phyloP scores from a whole-genome alignment of 2,113 vertebrate genomes.

The Pterocles burchelli region DNA sequence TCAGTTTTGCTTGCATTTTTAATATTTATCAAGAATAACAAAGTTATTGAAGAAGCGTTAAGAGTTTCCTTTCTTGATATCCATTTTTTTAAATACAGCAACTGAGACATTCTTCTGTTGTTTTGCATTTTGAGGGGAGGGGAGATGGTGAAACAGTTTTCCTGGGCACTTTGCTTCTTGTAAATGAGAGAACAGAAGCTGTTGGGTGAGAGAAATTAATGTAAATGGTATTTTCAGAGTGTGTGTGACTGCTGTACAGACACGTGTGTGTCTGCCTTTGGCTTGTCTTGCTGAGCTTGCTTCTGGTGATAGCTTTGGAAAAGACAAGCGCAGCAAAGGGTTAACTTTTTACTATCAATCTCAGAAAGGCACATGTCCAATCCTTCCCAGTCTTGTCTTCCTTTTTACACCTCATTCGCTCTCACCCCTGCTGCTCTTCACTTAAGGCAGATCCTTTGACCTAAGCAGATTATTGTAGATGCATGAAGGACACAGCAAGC shows the following conservation, averaged over 20 bases:
- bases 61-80: not conserved
- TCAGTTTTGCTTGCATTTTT: not conserved
- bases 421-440: constrained; percentile 9
- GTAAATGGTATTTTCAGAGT: not conserved
- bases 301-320: not conserved
- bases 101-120: not conserved
- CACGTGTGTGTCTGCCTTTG: not conserved
- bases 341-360: constrained; percentile 37
- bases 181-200: not conserved
- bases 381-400: not conserved
- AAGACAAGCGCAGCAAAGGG: not conserved
- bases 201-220: not conserved
- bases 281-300: not conserved
- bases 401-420: constrained; percentile 25
- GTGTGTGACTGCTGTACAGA: rapidly evolving
- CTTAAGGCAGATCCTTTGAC: constrained; percentile 73
- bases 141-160: not conserved
- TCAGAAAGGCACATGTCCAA: constrained; percentile 10
- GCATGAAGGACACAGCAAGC: constrained; percentile 71
- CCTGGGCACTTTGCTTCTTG: not conserved
- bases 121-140: not conserved
- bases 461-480: constrained; percentile 79
- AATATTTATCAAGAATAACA: not conserved
- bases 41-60: not conserved
- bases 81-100: not conserved